A percentile compares a stretch with the other conserved stretches of the same genome.
phyloP scores from a whole-genome alignment of 2,888 invertebrate species.

The Caenorhabditis panamensis region DNA sequence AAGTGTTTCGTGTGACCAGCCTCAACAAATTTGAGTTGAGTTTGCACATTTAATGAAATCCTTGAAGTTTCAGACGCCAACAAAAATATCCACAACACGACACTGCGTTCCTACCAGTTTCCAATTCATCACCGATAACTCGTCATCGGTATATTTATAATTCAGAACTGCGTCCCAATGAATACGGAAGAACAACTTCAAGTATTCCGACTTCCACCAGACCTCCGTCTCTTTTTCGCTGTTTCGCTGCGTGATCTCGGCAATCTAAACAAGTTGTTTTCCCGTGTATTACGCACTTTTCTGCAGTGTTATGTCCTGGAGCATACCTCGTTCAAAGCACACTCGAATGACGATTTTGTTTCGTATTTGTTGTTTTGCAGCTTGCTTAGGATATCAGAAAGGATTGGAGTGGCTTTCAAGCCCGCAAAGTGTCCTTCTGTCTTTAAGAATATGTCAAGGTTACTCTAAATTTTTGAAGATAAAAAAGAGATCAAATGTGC shows the following conservation, averaged over 20 bases:
- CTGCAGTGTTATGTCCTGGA: not conserved
- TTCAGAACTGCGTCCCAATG: slow-evolving; percentile 3
- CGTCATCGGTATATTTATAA: not conserved
- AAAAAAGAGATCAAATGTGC: not conserved
- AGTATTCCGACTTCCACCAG: slow-evolving; percentile 10
- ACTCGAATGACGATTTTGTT: not conserved
- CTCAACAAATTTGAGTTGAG: too few relatives aligned
- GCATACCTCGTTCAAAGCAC: not conserved
- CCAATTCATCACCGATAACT: not conserved
- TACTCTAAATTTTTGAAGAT: not conserved
- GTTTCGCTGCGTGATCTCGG: not conserved
- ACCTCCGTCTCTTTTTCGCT: not conserved
- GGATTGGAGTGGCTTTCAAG: not conserved
- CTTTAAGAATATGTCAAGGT: not conserved
- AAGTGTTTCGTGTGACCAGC: too few relatives aligned
- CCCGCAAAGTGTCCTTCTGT: too few relatives aligned
- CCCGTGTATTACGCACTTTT: not conserved
- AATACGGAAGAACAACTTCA: slow-evolving; percentile 7
- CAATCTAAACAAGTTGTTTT: not conserved
- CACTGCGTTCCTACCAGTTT: not conserved
- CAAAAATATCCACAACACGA: too few relatives aligned
- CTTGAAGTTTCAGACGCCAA: too few relatives aligned
- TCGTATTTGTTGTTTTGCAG: not conserved
- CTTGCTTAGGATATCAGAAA: not conserved
- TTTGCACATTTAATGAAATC: too few relatives aligned